phyloP scores from a whole-genome alignment of 2,113 vertebrate genomes.

The Coptodon rendalli region DNA sequence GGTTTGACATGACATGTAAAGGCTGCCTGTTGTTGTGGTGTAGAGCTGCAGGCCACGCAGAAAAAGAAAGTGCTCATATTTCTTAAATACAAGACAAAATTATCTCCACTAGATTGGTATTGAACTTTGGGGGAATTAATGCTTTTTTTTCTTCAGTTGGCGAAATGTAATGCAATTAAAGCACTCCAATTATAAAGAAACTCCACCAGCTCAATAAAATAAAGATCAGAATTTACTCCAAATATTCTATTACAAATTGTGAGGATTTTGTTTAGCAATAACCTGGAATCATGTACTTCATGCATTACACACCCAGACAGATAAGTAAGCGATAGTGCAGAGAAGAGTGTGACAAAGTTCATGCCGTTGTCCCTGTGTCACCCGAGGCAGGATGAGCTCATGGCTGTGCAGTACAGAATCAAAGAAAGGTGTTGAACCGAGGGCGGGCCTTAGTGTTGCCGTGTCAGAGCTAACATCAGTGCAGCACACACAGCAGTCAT shows the following conservation, averaged over 20 bases:
- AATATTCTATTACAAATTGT: background rate
- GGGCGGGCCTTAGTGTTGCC: constrained; percentile 33
- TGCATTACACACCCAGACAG: constrained; percentile 42
- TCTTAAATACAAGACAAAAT: background rate
- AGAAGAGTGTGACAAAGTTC: constrained; percentile 61
- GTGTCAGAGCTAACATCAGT: constrained; percentile 38
- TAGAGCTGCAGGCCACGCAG: constrained; percentile 22
- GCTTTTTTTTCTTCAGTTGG: background rate
- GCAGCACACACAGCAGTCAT: constrained; percentile 14
- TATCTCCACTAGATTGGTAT: background rate
- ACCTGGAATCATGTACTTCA: background rate
- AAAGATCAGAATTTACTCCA: background rate
- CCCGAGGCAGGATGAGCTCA: constrained; percentile 64
- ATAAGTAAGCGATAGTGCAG: constrained; percentile 57
- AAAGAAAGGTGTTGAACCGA: constrained; percentile 53
- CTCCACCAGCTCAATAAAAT: background rate
- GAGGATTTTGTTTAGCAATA: background rate
- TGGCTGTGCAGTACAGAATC: constrained; percentile 39
- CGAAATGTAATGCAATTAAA: background rate
- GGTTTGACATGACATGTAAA: constrained; percentile 57
- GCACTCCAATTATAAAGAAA: background rate
- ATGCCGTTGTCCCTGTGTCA: constrained; percentile 23
- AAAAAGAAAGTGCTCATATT: constrained; percentile 16
- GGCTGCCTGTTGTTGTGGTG: constrained; percentile 32
- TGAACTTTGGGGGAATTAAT: background rate